A percentile compares a stretch with the other conserved stretches of the same genome.
Conservation (phyloP, 1,140 invertebrate species). For the Sminthurides bifidus region DNA sequence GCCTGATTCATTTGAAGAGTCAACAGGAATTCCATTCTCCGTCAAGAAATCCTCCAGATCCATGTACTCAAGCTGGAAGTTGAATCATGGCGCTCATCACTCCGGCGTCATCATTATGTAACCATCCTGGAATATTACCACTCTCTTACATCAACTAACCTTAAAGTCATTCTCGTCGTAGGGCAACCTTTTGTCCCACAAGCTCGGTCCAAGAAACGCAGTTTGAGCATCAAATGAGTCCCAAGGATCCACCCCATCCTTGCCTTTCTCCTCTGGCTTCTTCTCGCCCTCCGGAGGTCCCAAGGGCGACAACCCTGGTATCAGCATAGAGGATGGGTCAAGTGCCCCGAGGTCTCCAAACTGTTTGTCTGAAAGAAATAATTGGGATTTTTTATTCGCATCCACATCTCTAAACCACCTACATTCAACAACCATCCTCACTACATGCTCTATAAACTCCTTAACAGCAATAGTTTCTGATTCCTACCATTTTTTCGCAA, state of each 20-base stretch:
- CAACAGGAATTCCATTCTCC: slow-evolving; percentile 78
- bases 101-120: neutral
- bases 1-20: slow-evolving; percentile 39
- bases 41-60: slow-evolving; percentile 91
- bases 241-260: slow-evolving; percentile 24
- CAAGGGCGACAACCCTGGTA: neutral
- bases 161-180: slow-evolving; percentile 81
- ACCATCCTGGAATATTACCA: neutral
- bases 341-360: too few relatives aligned
- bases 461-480: too few relatives aligned
- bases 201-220: slow-evolving; percentile 82
- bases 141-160: slow-evolving; percentile 46
- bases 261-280: slow-evolving; percentile 6
- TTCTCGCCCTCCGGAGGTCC: slow-evolving; percentile 1
- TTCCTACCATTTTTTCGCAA: too few relatives aligned
- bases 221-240: slow-evolving; percentile 70
- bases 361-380: too few relatives aligned
- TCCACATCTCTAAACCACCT: neutral
- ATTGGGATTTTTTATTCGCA: neutral
- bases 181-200: slow-evolving; percentile 84
- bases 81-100: neutral
- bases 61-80: slow-evolving; percentile 60
- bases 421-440: too few relatives aligned
- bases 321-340: too few relatives aligned
- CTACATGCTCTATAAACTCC: too few relatives aligned